phyloP scores from a whole-genome alignment of 2,888 invertebrate genomes.

The Resseliella maxima region DNA sequence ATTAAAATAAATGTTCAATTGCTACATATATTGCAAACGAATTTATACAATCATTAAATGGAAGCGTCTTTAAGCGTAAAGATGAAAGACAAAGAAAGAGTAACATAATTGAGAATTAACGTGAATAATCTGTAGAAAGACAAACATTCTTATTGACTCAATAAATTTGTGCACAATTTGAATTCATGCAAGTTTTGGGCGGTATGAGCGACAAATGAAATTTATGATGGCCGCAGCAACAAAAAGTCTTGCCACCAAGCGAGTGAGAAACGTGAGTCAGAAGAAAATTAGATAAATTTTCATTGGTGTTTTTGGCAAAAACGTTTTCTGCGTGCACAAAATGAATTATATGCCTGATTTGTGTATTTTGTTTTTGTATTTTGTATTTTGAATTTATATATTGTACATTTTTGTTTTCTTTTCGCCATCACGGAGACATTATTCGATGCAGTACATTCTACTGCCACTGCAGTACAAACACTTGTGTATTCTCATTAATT shows the following conservation, averaged over 20 bases:
- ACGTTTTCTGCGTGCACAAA: neutral
- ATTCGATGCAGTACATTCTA: conserved; percentile 23
- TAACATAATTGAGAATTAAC: conserved; percentile 36
- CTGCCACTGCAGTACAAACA: neutral
- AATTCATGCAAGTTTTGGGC: conserved; percentile 3
- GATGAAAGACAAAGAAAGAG: conserved; percentile 24
- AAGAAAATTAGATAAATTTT: conserved; percentile 23
- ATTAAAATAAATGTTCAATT: conserved; percentile 19
- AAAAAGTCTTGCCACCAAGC: neutral
- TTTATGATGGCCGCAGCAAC: conserved; percentile 40
- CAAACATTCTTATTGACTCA: conserved; percentile 39
- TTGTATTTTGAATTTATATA: neutral
- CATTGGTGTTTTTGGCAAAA: neutral
- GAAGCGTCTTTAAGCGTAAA: neutral
- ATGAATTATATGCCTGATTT: conserved; percentile 15
- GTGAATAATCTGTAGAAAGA: neutral
- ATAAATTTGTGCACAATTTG: conserved; percentile 14
- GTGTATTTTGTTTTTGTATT: neutral
- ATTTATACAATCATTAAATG: neutral
- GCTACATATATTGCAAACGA: neutral
- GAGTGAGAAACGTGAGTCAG: neutral
- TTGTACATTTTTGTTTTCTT: neutral
- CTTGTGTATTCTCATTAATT: conserved; percentile 8
- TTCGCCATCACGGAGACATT: neutral
- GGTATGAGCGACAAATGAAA: conserved; percentile 6